phyloP scores from a whole-genome alignment of 2,113 vertebrate species.

The Nettapus auritus region DNA sequence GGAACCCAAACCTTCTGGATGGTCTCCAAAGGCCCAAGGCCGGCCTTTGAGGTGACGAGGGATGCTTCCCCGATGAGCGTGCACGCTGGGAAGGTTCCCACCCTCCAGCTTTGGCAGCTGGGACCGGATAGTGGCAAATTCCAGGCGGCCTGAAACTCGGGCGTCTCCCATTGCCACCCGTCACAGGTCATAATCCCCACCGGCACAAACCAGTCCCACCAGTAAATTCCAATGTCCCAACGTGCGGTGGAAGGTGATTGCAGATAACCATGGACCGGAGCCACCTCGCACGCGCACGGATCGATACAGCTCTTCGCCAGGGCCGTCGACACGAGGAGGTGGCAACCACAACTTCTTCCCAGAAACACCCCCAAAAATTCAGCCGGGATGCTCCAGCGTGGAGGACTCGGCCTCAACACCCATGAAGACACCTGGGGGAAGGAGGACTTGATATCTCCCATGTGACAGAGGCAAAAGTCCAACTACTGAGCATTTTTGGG shows the following conservation, averaged over 20 bases:
- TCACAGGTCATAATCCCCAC: neutral
- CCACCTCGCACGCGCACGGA: fast-evolving
- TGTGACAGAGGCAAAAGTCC: neutral
- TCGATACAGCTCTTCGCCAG: fast-evolving
- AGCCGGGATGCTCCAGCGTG: fast-evolving
- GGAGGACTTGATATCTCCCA: neutral
- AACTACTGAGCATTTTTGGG: neutral
- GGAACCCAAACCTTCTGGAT: neutral
- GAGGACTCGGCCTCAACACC: neutral
- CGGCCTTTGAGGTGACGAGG: neutral
- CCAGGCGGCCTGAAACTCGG: neutral
- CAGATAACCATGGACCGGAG: neutral
- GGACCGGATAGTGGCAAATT: neutral
- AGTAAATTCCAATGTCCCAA: slow-evolving; percentile 4
- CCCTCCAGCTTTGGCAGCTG: neutral
- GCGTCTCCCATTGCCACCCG: neutral
- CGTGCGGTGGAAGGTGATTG: neutral
- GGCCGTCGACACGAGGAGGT: neutral
- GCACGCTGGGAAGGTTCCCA: neutral
- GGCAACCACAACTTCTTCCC: neutral
- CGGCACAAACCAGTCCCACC: neutral
- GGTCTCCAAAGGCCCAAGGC: neutral
- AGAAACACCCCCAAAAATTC: neutral
- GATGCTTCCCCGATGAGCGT: neutral
- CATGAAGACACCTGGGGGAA: neutral